Evolutionary conservation across 2,797 vertebrate genomes (phyloP).

Genomic region (Sebastolobus alascanus): DNA sequence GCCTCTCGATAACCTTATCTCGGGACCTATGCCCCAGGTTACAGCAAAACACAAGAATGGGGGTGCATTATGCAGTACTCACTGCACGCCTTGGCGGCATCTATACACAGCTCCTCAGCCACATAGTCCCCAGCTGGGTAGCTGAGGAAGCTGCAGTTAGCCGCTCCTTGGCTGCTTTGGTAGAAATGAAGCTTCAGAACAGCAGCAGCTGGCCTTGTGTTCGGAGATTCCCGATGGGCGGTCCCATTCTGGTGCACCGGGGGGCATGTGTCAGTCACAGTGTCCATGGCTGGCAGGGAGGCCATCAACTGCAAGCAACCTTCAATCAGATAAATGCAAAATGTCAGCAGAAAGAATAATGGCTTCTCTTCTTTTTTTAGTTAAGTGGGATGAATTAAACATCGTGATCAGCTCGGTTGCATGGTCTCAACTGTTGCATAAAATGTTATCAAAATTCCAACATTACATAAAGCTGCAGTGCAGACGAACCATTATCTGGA

Average conservation of each 20-base stretch:
- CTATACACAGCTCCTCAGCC: slow-evolving; percentile 83
- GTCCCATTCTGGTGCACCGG: slow-evolving; percentile 82
- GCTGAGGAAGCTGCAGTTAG: slow-evolving; percentile 64
- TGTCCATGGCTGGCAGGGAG: slow-evolving; percentile 74
- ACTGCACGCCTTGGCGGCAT: slow-evolving; percentile 85
- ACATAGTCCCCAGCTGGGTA: slow-evolving; percentile 85
- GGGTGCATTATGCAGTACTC: slow-evolving; percentile 65
- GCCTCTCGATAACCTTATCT: slow-evolving; percentile 68
- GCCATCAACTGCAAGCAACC: slow-evolving; percentile 61
- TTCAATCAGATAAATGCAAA: slow-evolving; percentile 43
- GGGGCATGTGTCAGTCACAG: slow-evolving; percentile 73
- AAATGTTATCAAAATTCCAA: slow-evolving; percentile 52
- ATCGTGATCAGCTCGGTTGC: slow-evolving; percentile 21
- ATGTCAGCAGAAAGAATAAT: slow-evolving; percentile 17
- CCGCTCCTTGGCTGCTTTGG: slow-evolving; percentile 63
- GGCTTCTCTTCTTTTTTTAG: not conserved
- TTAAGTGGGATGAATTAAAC: slow-evolving; percentile 25
- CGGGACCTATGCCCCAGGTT: slow-evolving; percentile 43
- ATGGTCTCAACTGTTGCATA: slow-evolving; percentile 49
- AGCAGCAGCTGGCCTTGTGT: slow-evolving; percentile 53
- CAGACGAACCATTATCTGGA: slow-evolving; percentile 55
- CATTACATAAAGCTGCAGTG: slow-evolving; percentile 59
- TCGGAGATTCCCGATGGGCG: slow-evolving; percentile 70
- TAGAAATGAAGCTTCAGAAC: slow-evolving; percentile 83
- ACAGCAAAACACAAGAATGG: slow-evolving; percentile 36